Conservation (phyloP, 1,140 invertebrate species). For the Zaprionus ornatus region DNA sequence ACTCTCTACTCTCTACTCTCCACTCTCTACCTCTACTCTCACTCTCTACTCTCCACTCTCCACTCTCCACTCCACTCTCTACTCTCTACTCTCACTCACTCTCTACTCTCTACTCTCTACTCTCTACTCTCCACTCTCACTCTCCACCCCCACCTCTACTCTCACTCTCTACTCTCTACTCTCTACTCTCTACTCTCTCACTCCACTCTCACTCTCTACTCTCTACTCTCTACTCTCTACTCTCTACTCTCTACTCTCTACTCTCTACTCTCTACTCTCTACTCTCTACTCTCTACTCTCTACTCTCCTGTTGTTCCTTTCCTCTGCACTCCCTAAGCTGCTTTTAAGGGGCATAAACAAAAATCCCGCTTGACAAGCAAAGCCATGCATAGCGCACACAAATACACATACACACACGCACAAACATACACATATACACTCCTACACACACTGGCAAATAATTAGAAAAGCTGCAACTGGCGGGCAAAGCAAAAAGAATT, state of each 20-base stretch:
- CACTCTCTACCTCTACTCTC: background rate
- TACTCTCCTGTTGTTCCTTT: no score
- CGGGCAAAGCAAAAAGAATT: constrained; percentile 1
- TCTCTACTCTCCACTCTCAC: no score
- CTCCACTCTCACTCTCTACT: no score
- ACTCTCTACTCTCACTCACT: no score
- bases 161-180: no score
- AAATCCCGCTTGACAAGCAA: background rate
- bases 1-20: background rate
- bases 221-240: background rate
- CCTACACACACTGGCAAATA: background rate
- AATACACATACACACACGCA: background rate
- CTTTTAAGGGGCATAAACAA: background rate
- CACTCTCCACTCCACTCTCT: no score
- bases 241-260: background rate
- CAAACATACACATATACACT: background rate
- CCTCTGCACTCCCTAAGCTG: background rate
- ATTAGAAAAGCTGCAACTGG: constrained; percentile 22
- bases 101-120: no score
- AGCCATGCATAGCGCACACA: background rate
- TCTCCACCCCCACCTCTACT: no score
- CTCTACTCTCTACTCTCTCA: no score
- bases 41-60: background rate
- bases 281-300: background rate
- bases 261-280: background rate